Percentiles rank a stretch among this genome's conserved stretches.
These are phyloP conservation scores for Antennarius maculatus DNA, from an alignment of 2,797 vertebrate genomes.

Conservation along the genomic window DNA sequence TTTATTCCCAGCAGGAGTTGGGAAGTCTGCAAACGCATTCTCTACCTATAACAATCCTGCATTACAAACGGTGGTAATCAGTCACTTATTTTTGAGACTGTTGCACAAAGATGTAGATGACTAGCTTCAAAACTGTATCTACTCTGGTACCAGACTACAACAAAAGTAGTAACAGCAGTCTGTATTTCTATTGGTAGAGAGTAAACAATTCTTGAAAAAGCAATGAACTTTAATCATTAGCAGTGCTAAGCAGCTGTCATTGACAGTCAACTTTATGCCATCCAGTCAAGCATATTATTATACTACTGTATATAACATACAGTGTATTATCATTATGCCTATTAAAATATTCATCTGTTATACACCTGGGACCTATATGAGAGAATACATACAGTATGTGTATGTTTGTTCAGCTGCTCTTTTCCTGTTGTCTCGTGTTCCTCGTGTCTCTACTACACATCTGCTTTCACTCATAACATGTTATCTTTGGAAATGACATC, in stretches of 20 bases:
- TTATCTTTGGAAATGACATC: background rate
- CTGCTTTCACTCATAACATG: background rate
- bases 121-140: conserved; percentile 10
- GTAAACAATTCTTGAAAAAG: background rate
- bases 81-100: conserved; percentile 20
- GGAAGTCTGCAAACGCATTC: conserved; percentile 38
- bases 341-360: background rate
- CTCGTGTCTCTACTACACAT: background rate
- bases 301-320: background rate
- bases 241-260: background rate
- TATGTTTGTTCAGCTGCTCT: background rate
- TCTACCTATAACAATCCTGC: conserved; percentile 18
- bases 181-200: conserved; percentile 19
- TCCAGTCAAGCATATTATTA: conserved; percentile 7
- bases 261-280: background rate
- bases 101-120: conserved; percentile 8
- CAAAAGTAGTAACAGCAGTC: background rate
- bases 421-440: background rate
- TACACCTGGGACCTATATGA: background rate
- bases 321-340: background rate
- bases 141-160: background rate
- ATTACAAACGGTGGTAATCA: conserved; percentile 12
- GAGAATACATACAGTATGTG: too few relatives aligned
- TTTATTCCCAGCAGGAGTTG: background rate
- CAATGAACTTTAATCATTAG: conserved; percentile 2